A percentile compares a stretch with the other conserved stretches of the same genome.
These are phyloP conservation scores for Latheticus oryzae DNA, from an alignment of 2,888 invertebrate species.

Conservation along the genomic window DNA sequence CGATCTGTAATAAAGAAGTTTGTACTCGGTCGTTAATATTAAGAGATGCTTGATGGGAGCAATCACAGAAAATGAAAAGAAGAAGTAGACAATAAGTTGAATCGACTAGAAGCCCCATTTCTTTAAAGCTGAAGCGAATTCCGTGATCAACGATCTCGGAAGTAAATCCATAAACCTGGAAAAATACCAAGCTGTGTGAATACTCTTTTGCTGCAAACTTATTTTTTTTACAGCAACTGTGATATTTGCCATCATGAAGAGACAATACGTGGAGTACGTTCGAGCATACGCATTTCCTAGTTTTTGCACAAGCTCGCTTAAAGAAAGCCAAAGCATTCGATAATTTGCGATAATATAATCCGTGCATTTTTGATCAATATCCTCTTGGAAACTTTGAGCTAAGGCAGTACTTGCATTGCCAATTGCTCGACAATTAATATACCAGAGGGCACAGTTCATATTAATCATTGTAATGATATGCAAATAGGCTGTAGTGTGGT, in stretches of 20 bases:
- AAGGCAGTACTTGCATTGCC: conserved; percentile 69
- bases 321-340: conserved; percentile 73
- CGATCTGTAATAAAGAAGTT: conserved; percentile 70
- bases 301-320: conserved; percentile 74
- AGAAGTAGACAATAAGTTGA: conserved; percentile 72
- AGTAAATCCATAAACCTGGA: conserved; percentile 72
- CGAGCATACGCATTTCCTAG: conserved; percentile 76
- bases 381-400: conserved; percentile 67
- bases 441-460: conserved; percentile 80
- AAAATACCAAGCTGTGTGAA: neutral
- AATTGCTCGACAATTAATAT: conserved; percentile 76
- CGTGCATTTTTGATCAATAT: conserved; percentile 69
- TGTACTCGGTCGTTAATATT: conserved; percentile 76
- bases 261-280: conserved; percentile 75
- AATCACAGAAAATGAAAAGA: conserved; percentile 75
- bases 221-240: conserved; percentile 70
- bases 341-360: conserved; percentile 72
- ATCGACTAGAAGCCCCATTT: conserved; percentile 75
- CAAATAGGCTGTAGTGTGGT: conserved; percentile 73
- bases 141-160: conserved; percentile 78
- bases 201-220: too few species aligned
- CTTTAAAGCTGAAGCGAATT: conserved; percentile 74
- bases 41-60: conserved; percentile 74
- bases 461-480: conserved; percentile 79
- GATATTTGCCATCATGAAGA: conserved; percentile 77